These are phyloP conservation scores for Diarsia brunnea DNA, from an alignment of 2,888 invertebrate species.

Conservation along the genomic window DNA sequence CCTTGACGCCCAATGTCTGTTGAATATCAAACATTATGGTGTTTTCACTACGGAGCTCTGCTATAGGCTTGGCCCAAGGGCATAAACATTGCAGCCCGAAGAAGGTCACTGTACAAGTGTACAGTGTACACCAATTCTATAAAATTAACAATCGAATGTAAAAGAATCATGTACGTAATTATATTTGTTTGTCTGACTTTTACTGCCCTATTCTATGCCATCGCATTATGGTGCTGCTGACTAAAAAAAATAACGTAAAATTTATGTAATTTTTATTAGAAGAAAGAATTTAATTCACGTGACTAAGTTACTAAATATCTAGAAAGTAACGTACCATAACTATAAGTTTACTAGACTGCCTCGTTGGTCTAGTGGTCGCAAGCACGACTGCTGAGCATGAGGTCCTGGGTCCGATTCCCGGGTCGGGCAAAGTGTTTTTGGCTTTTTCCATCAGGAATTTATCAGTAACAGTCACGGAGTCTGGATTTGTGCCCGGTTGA, in stretches of 20 bases:
- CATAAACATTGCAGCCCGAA: conserved; percentile 27
- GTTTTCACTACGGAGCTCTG: conserved; percentile 51
- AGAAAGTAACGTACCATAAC: background rate
- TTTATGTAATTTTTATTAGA: background rate
- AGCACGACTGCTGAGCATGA: no score
- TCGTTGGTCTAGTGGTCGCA: no score
- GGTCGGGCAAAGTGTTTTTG: no score
- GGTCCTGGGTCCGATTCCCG: no score
- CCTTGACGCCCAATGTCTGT: conserved; percentile 51
- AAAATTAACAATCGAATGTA: conserved; percentile 10
- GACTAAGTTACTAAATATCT: background rate
- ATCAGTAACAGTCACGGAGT: no score
- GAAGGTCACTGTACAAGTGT: conserved; percentile 23
- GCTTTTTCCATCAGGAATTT: no score
- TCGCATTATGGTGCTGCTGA: background rate
- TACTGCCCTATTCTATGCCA: background rate
- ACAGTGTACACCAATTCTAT: conserved; percentile 12
- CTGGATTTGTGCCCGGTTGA: no score
- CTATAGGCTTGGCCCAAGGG: conserved; percentile 58
- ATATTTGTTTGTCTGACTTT: background rate
- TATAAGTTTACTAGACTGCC: background rate
- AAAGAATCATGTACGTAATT: no score
- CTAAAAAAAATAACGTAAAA: background rate
- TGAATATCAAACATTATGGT: conserved; percentile 52
- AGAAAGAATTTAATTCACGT: background rate